phyloP scores from a whole-genome alignment of 1,140 invertebrate genomes.

The Probaryconus sp. region DNA sequence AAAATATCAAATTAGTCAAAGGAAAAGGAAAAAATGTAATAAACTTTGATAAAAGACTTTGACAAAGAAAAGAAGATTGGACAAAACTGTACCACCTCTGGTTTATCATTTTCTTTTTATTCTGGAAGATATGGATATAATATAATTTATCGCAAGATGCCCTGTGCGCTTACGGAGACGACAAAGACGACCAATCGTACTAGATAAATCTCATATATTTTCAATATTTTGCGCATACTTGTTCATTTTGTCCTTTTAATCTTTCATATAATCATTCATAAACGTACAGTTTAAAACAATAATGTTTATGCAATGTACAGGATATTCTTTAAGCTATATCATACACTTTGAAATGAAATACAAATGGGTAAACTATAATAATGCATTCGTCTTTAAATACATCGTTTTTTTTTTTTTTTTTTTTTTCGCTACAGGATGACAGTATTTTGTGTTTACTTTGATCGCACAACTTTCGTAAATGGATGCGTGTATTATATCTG shows the following conservation, averaged over 20 bases:
- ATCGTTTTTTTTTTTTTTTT: slow-evolving; percentile 77
- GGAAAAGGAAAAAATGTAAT: too few species aligned
- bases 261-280: slow-evolving; percentile 75
- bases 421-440: slow-evolving; percentile 77
- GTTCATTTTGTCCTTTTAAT: slow-evolving; percentile 75
- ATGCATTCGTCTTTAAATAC: slow-evolving; percentile 74
- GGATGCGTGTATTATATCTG: slow-evolving; percentile 56
- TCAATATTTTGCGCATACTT: slow-evolving; percentile 76
- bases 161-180: slow-evolving; percentile 61
- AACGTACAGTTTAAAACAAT: slow-evolving; percentile 77
- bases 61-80: too few species aligned
- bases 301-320: slow-evolving; percentile 78
- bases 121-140: slow-evolving; percentile 63
- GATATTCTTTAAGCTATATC: slow-evolving; percentile 78
- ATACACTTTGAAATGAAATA: slow-evolving; percentile 77
- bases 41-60: too few species aligned
- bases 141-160: slow-evolving; percentile 54
- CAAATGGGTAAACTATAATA: slow-evolving; percentile 77
- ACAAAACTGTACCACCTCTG: too few species aligned
- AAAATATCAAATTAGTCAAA: too few species aligned
- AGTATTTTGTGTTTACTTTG: slow-evolving; percentile 65
- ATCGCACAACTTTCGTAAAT: slow-evolving; percentile 59
- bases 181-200: slow-evolving; percentile 65
- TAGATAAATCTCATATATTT: slow-evolving; percentile 74
- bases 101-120: slow-evolving; percentile 31